Evolutionary conservation across 92 coral and sea anemone species (phyloP), one percentile per base, ranked within the genome.

Genomic region (Siderastrea radians): DNA sequence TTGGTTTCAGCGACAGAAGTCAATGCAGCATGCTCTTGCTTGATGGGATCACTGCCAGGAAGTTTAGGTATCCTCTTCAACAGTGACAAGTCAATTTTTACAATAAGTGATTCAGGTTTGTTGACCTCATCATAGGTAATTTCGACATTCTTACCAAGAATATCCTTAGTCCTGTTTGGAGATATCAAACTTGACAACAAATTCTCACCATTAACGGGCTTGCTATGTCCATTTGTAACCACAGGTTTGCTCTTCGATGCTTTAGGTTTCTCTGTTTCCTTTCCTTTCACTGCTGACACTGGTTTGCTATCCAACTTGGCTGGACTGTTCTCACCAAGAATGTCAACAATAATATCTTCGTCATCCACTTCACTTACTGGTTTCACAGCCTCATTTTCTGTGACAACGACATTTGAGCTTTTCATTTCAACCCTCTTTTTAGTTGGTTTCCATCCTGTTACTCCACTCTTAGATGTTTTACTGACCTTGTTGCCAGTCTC

Each of bases 61-160:
- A 89, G 74, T 72, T 60, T 83, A 3, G 99, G 99, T 77, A 98
- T 94, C 85, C 99, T 94, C 80, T 93, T 92, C 38, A 98, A 85
- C 82, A 96, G 83, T 4, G 98, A 92, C 75, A 98, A 92, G 79
- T 95, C 98, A 85, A 98, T 98, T 88, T 93, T 98, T 1, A 98
- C 99, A 49, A 98, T 85, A 72, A 98, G 92, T 38, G 98, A 95
- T 80, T 93, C 97, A 3, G 97, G 98, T 68, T 86, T 94, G 73
- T 88, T 91, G 51, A 94, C 91, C 7, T 90, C 89, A 86, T 93
- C 95, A 38, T 84, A 84, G 13, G 94, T 83, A 10, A 93, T 81
- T 77, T 96, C 95, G 53, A 90, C 93, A 87, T 88, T 91, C 53
- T 86, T 89, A 8, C 87, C 78, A 62, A 93, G 72, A 15, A 90